Percentiles rank a stretch among this genome's conserved stretches.
These are phyloP conservation scores for Noctua pronuba DNA, from an alignment of 2,888 invertebrate genomes.

Conservation along the genomic window DNA sequence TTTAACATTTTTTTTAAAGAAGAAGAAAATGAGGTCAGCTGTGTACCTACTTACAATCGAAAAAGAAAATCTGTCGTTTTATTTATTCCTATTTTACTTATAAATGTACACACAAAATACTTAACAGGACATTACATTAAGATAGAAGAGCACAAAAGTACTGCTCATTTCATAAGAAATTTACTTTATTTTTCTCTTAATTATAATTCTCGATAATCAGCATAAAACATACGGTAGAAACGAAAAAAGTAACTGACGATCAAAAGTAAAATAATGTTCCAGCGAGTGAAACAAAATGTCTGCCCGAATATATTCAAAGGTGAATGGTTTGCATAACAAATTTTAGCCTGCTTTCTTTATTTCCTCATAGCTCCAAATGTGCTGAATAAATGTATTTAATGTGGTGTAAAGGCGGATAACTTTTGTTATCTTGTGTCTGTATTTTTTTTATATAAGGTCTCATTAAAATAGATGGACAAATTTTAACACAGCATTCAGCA, in stretches of 20 bases:
- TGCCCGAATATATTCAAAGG: slow-evolving; percentile 67
- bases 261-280: slow-evolving; percentile 58
- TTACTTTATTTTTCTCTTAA: background rate
- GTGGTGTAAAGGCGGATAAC: background rate
- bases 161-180: no score
- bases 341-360: slow-evolving; percentile 50
- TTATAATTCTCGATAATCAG: background rate
- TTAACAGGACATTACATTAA: no score
- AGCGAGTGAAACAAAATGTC: slow-evolving; percentile 58
- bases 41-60: background rate
- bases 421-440: background rate
- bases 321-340: slow-evolving; percentile 67
- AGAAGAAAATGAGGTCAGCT: background rate
- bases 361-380: slow-evolving; percentile 42
- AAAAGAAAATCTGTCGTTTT: background rate
- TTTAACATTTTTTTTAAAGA: background rate
- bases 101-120: no score
- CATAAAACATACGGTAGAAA: slow-evolving; percentile 18
- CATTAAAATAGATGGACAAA: no score
- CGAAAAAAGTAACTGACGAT: slow-evolving; percentile 50
- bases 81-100: no score
- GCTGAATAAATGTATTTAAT: slow-evolving; percentile 52
- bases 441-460: no score
- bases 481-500: no score
- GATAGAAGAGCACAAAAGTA: no score